Evolutionary conservation across 2,113 vertebrate genomes (phyloP).

Genomic region (Trichechus manatus): DNA sequence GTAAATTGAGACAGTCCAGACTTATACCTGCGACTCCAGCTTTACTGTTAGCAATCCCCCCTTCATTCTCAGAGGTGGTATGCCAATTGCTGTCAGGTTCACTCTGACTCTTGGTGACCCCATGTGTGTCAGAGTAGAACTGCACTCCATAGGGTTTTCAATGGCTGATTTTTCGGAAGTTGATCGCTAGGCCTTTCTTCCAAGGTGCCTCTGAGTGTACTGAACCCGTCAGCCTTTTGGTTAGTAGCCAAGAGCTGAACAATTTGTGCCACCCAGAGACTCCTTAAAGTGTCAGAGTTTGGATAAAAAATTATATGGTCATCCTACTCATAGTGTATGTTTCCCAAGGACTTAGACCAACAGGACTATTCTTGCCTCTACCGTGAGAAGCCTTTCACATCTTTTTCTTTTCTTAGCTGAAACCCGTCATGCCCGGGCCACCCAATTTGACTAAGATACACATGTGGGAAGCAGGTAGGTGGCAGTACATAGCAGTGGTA

Average conservation of each 20-base stretch:
- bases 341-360: conserved; percentile 32
- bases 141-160: background rate
- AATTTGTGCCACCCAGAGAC: background rate
- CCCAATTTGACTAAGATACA: background rate
- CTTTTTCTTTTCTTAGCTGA: background rate
- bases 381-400: background rate
- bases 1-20: background rate
- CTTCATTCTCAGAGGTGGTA: background rate
- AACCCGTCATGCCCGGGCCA: background rate
- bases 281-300: background rate
- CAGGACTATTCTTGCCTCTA: background rate
- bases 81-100: background rate
- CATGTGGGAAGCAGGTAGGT: background rate
- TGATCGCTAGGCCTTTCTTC: background rate
- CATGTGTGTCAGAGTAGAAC: background rate
- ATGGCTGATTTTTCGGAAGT: background rate
- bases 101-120: background rate
- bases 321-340: background rate
- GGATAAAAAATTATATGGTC: background rate
- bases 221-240: background rate
- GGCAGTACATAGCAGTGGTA: accelerated
- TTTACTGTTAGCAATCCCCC: background rate
- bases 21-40: background rate
- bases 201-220: background rate
- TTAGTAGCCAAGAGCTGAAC: background rate